phyloP scores from a whole-genome alignment of 2,113 vertebrate species.

The Halcyon malimbica region DNA sequence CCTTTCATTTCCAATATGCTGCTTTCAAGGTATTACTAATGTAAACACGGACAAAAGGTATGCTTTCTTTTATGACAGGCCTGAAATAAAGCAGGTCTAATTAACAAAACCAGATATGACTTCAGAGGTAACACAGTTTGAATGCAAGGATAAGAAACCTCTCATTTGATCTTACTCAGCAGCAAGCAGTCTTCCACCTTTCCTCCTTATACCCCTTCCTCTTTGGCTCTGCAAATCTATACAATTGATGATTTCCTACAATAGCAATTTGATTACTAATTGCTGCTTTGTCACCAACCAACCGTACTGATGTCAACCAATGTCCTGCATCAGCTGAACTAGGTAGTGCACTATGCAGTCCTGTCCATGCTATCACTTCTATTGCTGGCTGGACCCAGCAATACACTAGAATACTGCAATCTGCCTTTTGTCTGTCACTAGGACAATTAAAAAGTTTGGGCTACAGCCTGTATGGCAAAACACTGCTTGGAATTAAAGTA shows the following conservation, averaged over 20 bases:
- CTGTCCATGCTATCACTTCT: background rate
- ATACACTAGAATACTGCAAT: background rate
- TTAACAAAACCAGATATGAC: slow-evolving; percentile 41
- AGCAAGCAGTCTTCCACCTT: background rate
- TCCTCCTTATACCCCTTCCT: background rate
- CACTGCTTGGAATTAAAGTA: background rate
- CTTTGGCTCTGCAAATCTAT: slow-evolving; percentile 34
- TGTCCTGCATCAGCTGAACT: slow-evolving; percentile 22
- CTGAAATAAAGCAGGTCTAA: slow-evolving; percentile 64
- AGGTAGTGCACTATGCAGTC: background rate
- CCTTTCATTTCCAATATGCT: background rate
- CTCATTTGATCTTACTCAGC: background rate
- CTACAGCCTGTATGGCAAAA: background rate
- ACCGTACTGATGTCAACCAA: background rate
- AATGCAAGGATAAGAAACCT: background rate
- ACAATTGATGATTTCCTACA: slow-evolving; percentile 7
- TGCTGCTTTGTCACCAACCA: slow-evolving; percentile 53
- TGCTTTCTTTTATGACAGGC: slow-evolving; percentile 34
- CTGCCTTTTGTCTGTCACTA: background rate
- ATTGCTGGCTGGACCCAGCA: background rate
- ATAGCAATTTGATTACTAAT: slow-evolving; percentile 68
- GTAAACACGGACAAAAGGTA: slow-evolving; percentile 53
- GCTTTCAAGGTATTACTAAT: slow-evolving; percentile 40
- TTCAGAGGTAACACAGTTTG: background rate
- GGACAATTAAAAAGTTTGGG: background rate